Evolutionary conservation across 2,113 vertebrate genomes (phyloP).

Genomic region (Dermatemys mawii): DNA sequence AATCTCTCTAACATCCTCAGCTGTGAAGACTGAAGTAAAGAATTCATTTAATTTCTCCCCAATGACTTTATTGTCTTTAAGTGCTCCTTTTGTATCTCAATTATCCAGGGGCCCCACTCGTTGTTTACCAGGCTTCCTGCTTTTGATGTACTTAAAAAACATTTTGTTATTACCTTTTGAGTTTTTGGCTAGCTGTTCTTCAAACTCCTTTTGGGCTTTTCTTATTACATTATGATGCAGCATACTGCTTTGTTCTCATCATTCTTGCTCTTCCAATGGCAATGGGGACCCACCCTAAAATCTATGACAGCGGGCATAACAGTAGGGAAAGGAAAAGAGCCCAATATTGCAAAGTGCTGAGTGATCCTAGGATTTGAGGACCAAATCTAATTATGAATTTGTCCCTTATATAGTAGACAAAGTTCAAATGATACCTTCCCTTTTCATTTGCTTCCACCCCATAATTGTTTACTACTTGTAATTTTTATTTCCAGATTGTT

Average conservation of each 20-base stretch:
- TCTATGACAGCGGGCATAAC: accelerated
- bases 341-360: accelerated
- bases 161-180: no score
- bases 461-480: not conserved
- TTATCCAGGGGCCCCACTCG: no score
- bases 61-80: no score
- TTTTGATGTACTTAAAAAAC: no score
- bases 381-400: not conserved
- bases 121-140: no score
- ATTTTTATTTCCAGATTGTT: not conserved
- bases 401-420: not conserved
- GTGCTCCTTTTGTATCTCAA: no score
- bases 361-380: not conserved
- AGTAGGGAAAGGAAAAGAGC: not conserved
- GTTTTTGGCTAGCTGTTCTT: no score
- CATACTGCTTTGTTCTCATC: accelerated
- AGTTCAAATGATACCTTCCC: not conserved
- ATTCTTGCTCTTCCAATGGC: not conserved
- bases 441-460: not conserved
- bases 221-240: no score
- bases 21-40: no score
- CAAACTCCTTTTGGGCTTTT: no score
- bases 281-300: not conserved
- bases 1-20: no score
- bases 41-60: no score